These are phyloP conservation scores for Orchestia grillus DNA, from an alignment of 1,140 invertebrate species.

Conservation along the genomic window DNA sequence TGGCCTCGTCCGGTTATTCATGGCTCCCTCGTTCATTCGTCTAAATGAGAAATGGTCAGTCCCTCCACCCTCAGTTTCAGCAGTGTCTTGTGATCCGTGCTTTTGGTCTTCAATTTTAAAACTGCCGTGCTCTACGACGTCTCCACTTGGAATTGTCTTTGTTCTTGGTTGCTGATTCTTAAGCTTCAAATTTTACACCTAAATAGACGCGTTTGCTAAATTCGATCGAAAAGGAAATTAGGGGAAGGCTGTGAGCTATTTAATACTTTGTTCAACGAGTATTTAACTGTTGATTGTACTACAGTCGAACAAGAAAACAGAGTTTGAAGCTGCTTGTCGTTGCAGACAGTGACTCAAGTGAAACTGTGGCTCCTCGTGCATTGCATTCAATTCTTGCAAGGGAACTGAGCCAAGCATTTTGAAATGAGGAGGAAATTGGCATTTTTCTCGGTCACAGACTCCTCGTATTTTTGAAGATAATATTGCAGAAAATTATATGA, in stretches of 20 bases:
- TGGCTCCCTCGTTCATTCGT: conserved; percentile 18
- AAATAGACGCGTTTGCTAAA: background rate
- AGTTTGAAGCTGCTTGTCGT: background rate
- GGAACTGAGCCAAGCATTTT: background rate
- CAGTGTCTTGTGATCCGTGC: background rate
- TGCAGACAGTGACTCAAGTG: background rate
- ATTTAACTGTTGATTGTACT: background rate
- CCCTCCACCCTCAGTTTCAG: background rate
- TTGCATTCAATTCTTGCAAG: background rate
- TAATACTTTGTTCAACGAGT: background rate
- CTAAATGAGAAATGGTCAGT: conserved; percentile 28
- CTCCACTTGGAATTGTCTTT: background rate
- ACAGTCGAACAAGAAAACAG: background rate
- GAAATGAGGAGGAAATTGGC: background rate
- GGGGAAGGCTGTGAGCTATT: background rate
- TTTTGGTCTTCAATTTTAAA: background rate
- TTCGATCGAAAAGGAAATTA: background rate
- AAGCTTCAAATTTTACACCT: background rate
- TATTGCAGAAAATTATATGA: no score
- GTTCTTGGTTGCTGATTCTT: no score
- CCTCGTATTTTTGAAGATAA: no score
- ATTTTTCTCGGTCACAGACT: background rate
- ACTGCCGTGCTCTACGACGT: background rate
- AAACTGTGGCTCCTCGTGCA: background rate
- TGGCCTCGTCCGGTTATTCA: conserved; percentile 36